Conservation (phyloP, 1,140 invertebrate genomes). For the Campoletis sonorensis region DNA sequence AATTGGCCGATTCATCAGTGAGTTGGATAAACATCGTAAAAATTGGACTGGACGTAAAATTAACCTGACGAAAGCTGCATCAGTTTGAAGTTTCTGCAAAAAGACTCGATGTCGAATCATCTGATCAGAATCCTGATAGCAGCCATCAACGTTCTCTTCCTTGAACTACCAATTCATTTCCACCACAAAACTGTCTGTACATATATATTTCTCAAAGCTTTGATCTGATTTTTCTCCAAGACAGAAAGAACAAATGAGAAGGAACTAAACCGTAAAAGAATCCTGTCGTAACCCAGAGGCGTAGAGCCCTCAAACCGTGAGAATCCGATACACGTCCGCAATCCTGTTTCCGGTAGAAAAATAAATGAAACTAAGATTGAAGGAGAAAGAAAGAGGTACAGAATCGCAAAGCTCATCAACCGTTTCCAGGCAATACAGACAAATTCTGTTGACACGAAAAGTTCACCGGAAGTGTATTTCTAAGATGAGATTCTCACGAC, state of each 20-base stretch:
- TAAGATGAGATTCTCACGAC: background rate
- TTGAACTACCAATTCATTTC: background rate
- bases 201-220: background rate
- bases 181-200: background rate
- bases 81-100: slow-evolving; percentile 23
- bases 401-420: slow-evolving; percentile 34
- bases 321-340: slow-evolving; percentile 58
- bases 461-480: background rate
- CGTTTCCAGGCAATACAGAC: background rate
- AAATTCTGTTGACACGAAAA: slow-evolving; percentile 11
- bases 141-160: slow-evolving; percentile 4
- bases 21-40: background rate
- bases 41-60: slow-evolving; percentile 10
- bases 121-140: background rate
- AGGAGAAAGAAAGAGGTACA: slow-evolving; percentile 32
- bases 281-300: slow-evolving; percentile 30
- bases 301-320: slow-evolving; percentile 53
- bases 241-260: background rate
- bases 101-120: slow-evolving; percentile 16
- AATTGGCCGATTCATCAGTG: background rate
- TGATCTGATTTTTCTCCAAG: background rate
- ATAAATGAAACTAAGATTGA: slow-evolving; percentile 17
- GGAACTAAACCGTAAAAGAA: slow-evolving; percentile 25
- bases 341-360: slow-evolving; percentile 43
- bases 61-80: slow-evolving; percentile 4